Evolutionary conservation across 2,888 invertebrate genomes (phyloP).

Genomic region (Acleris laterana): DNA sequence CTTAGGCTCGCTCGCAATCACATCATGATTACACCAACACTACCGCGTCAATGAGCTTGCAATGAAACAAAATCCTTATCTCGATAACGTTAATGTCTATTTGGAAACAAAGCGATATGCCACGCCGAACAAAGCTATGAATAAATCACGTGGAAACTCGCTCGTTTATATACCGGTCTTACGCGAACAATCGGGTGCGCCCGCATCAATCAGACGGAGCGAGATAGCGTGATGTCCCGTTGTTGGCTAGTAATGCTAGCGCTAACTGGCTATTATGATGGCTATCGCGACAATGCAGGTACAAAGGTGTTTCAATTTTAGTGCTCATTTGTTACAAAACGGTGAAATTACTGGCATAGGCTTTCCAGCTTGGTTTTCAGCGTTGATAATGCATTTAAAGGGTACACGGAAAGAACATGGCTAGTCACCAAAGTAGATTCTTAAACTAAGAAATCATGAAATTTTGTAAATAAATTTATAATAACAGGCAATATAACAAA

Average conservation of each 20-base stretch:
- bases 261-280: conserved; percentile 12
- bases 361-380: too few species aligned
- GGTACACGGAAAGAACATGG: too few species aligned
- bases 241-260: conserved; percentile 17
- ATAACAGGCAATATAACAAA: too few species aligned
- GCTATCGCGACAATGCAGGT: background rate
- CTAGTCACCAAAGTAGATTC: too few species aligned
- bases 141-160: conserved; percentile 33
- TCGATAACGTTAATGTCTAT: conserved; percentile 5
- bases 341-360: too few species aligned
- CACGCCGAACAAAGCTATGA: conserved; percentile 23
- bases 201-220: conserved; percentile 38
- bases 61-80: conserved; percentile 1
- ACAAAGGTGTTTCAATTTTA: too few species aligned
- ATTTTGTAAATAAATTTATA: too few species aligned
- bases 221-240: conserved; percentile 32
- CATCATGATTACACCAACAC: conserved; percentile 1
- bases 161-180: conserved; percentile 35
- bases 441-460: too few species aligned
- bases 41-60: background rate
- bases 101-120: conserved; percentile 8
- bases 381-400: too few species aligned
- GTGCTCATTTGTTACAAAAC: too few species aligned
- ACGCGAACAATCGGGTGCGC: conserved; percentile 37
- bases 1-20: too few species aligned